Evolutionary conservation across 2,797 vertebrate species (phyloP).

Genomic region (Eremophila alpestris): DNA sequence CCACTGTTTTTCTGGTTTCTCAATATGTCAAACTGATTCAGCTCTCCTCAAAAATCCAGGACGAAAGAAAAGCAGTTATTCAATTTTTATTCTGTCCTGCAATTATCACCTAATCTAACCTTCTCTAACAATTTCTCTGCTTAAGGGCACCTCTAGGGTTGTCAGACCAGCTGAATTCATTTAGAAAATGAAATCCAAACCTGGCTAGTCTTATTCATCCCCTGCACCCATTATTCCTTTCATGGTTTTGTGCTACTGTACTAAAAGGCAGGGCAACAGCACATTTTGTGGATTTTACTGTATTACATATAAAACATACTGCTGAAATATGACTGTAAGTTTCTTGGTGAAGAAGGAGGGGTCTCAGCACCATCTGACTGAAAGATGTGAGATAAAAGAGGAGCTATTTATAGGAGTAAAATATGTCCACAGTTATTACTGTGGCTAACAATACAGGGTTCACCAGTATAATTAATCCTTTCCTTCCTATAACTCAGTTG

Average conservation of each 20-base stretch:
- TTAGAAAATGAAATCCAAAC: conserved; percentile 16
- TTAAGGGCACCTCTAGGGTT: conserved; percentile 44
- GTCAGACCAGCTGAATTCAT: background rate
- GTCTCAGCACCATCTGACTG: conserved; percentile 48
- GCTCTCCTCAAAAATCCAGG: background rate
- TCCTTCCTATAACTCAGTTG: background rate
- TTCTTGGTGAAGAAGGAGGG: background rate
- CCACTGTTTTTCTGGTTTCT: background rate
- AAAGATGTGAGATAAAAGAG: conserved; percentile 66
- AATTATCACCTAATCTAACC: conserved; percentile 22
- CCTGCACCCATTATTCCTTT: conserved; percentile 6
- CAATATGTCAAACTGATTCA: background rate
- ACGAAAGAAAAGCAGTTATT: background rate
- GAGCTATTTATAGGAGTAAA: conserved; percentile 58
- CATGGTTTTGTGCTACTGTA: conserved; percentile 9
- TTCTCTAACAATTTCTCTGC: conserved; percentile 30
- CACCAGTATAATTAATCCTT: conserved; percentile 16
- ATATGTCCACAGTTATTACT: conserved; percentile 7
- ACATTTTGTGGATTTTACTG: conserved; percentile 19
- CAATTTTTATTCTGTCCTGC: background rate
- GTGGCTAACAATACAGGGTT: background rate
- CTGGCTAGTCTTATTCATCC: background rate
- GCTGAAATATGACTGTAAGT: conserved; percentile 9
- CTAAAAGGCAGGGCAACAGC: background rate
- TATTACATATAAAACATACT: background rate